Evolutionary conservation across 2,888 invertebrate species (phyloP), one percentile per base, ranked within the genome.

Genomic region (Platycheirus albimanus): DNA sequence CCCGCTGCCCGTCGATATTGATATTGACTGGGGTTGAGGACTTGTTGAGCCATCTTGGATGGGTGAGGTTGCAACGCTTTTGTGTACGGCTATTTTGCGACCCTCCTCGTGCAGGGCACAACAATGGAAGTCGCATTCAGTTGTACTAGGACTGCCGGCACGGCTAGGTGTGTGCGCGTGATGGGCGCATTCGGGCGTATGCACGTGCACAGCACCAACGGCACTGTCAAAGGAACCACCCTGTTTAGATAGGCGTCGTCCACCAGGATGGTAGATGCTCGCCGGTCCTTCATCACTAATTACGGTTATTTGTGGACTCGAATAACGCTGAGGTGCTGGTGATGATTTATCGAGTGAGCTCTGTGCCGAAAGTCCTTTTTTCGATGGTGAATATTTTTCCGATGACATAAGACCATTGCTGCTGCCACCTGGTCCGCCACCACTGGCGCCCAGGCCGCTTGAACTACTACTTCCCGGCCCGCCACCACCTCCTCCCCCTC

Each of bases 41-140:
- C 94, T 94, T 84, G 93, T 93, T 85, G 93, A 92, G 54, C 92
- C 92, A 89, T 96, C 96, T 91, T 96, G 97, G 85, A 98, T 97
- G 87, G 98, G 97, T 85, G 97, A 97, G 86, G 97, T 97, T 87
- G 97, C 97, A 86, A 97, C 97, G 90, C 95, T 96, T 91, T 97
- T 97, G 92, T 96, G 96, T 85, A 97, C 96, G 85, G 97, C 96
- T 89, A 97, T 97, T 89, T 96, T 95, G 83, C 97, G 94, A 7
- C 97, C 97, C 90, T 97, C 97, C 91, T 97, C 97, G 93, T 98
- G 98, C 87, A 98, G 92, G 85, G 97, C 96, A 92, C 97, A 97
- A 91, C 98, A 98, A 91, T 98, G 98, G 92, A 98, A 98, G 92
- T 98, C 98, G 92, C 98, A 98, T 91, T 97, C 97, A 88, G 93